A percentile compares a stretch with the other conserved stretches of the same genome.
These are phyloP conservation scores for Rhipidura dahli DNA, from an alignment of 2,113 vertebrate genomes.

Conservation along the genomic window DNA sequence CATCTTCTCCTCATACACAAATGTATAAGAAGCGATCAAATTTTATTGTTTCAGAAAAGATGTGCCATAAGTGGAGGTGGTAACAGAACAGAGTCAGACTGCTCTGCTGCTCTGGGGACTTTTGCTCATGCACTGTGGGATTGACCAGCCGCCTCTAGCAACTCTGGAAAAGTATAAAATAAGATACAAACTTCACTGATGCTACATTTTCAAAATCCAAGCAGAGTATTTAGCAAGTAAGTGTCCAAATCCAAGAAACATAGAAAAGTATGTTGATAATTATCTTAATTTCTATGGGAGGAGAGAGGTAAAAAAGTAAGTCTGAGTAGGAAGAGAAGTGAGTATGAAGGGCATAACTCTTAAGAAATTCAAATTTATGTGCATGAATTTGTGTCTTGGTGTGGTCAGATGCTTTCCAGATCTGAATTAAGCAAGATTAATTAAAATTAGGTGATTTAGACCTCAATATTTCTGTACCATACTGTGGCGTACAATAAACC, in stretches of 20 bases:
- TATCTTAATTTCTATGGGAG: background rate
- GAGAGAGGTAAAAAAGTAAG: background rate
- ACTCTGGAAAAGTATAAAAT: background rate
- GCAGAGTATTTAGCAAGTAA: background rate
- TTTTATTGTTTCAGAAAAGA: constrained; percentile 43
- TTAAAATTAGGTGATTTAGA: background rate
- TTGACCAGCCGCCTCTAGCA: constrained; percentile 10
- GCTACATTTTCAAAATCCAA: background rate
- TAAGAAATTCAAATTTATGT: background rate
- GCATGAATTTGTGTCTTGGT: background rate
- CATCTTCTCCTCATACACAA: constrained; percentile 24
- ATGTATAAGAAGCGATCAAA: constrained; percentile 29
- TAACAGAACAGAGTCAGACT: background rate
- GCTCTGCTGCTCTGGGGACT: constrained; percentile 20
- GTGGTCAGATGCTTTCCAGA: background rate
- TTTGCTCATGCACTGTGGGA: background rate
- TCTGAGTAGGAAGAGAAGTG: background rate
- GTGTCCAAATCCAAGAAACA: background rate
- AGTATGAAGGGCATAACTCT: background rate
- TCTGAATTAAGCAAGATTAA: background rate
- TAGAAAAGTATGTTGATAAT: background rate
- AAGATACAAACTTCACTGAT: background rate
- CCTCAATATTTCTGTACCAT: background rate
- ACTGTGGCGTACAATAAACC: background rate
- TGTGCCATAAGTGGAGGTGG: background rate